Evolutionary conservation across 2,113 vertebrate species (phyloP), one percentile per base, ranked within the genome.

Genomic region (Thalassoma bifasciatum): DNA sequence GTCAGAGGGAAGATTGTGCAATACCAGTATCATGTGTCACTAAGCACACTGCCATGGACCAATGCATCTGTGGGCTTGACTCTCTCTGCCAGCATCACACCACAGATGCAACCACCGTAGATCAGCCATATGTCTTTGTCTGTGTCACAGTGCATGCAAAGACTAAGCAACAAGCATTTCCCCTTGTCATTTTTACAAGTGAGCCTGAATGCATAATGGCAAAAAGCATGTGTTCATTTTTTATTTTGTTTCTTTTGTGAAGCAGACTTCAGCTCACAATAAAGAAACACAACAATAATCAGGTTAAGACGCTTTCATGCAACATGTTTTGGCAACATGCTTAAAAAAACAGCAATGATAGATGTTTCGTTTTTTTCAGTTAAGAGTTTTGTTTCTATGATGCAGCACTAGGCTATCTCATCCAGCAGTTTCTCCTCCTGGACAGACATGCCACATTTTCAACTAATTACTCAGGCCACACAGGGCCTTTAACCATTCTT

Each of bases 391-490:
- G 62, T 47, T 5, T 73, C n/a, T 78, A 44, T 16, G 17, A 46
- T 44, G 51, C 62, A 47, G 51, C 9, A 19, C 86, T 74, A 75
- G 47, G 49, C 62, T 44, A 2, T 72, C 82, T 76, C 84, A 85
- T 88, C 64, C 75, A 79, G 57, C 49, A 26, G 62, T 52, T 75
- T 74, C 61, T 72, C 30, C 74, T 77, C 56, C 64, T 73, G 63
- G 79, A 77, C 81, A 82, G 68, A 60, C 75, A 74, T 74, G 68
- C 50, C 70, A 70, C 70, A 84, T 79, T 85, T 79, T 90, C 89
- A 90, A 88, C 87, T 91, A 86, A 88, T 93, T 90, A 84, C 82
- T 77, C 66, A 73, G 64, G 74, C 84, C 84, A 82, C 68, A 72
- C 69, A 75, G 59, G 58, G 63, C 66, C 50, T 63, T 88, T 79